Percentiles rank a stretch among this genome's conserved stretches.
phyloP scores from a whole-genome alignment of 2,113 vertebrate species.

The Chelonoidis abingdonii region DNA sequence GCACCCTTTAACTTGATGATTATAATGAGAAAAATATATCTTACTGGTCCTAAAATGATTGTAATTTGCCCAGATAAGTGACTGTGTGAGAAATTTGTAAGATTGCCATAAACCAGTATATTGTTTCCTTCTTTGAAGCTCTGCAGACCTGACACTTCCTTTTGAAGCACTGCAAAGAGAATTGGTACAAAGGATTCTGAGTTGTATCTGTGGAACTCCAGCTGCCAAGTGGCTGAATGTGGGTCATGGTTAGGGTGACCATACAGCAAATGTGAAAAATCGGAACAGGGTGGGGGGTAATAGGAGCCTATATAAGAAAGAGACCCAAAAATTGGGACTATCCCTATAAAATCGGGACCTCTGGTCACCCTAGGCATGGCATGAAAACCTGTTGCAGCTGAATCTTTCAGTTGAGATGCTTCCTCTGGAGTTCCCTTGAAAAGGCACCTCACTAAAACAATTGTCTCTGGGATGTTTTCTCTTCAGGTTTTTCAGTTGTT shows the following conservation, averaged over 20 bases:
- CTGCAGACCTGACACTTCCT: background rate
- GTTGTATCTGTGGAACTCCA: background rate
- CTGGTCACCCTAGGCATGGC: no score
- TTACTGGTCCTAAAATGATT: background rate
- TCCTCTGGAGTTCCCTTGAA: background rate
- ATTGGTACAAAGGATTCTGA: background rate
- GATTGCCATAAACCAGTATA: background rate
- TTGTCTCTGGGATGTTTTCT: background rate
- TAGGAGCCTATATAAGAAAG: no score
- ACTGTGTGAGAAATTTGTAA: background rate
- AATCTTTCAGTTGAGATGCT: background rate
- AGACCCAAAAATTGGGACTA: no score
- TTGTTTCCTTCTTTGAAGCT: no score
- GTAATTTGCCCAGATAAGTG: background rate
- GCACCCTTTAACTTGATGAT: background rate
- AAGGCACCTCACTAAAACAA: background rate
- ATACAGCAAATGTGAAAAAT: no score
- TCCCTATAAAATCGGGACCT: no score
- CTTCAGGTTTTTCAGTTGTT: background rate
- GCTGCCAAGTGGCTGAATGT: background rate
- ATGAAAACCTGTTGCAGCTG: background rate
- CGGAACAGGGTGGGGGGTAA: no score
- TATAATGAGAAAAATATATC: background rate
- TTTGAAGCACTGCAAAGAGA: background rate
- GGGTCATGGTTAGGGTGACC: background rate